A percentile compares a stretch with the other conserved stretches of the same genome.
These are phyloP conservation scores for Pipistrellus nathusii DNA, from an alignment of 2,797 vertebrate species.

Conservation along the genomic window DNA sequence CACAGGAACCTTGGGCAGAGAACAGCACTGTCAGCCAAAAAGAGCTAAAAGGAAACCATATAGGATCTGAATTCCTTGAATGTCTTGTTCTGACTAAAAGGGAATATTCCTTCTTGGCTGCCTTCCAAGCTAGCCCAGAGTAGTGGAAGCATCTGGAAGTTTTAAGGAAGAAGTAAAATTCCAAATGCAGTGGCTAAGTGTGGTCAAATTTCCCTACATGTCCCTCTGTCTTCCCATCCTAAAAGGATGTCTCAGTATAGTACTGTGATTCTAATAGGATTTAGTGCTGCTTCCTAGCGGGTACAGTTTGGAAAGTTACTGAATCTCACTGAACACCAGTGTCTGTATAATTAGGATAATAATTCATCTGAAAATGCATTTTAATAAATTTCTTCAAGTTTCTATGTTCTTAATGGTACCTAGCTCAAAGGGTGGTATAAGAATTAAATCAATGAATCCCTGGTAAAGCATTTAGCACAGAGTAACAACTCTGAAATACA, in stretches of 20 bases:
- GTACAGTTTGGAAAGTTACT: background rate
- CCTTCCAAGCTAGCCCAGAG: background rate
- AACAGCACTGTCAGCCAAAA: background rate
- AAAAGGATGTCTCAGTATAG: background rate
- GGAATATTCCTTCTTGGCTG: background rate
- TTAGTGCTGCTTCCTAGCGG: background rate
- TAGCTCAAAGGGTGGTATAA: background rate
- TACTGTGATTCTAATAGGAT: background rate
- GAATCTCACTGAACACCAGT: background rate
- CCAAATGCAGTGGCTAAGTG: background rate
- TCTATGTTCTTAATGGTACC: background rate
- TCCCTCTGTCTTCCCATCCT: background rate
- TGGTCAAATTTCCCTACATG: background rate
- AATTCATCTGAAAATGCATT: background rate
- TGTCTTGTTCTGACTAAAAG: background rate
- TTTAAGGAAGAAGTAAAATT: background rate
- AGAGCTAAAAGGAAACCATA: background rate
- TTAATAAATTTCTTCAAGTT: background rate
- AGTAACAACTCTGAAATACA: background rate
- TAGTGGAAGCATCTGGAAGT: background rate
- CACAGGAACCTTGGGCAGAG: background rate
- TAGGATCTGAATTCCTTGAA: background rate
- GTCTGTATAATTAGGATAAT: background rate
- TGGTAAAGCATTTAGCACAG: background rate
- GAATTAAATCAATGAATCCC: background rate